Percentiles rank a stretch among this genome's conserved stretches.
Conservation (phyloP, 2,888 invertebrate genomes). For the Clivina fossor region DNA sequence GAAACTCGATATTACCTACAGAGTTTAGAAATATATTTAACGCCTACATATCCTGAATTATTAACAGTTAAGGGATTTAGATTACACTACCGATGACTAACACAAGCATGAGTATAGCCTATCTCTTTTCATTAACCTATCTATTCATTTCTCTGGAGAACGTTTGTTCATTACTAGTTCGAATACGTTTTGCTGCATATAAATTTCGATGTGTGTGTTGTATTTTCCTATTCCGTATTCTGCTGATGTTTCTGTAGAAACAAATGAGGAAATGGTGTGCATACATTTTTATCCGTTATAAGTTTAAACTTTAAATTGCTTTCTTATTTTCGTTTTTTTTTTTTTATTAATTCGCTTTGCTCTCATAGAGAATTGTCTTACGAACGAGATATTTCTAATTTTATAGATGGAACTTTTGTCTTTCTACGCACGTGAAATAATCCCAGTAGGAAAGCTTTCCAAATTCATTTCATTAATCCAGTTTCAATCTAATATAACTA, state of each 20-base stretch:
- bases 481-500: too few species aligned
- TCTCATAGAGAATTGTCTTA: too few species aligned
- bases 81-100: too few species aligned
- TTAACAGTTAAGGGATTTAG: slow-evolving; percentile 4
- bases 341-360: too few species aligned
- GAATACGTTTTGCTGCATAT: slow-evolving; percentile 7
- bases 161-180: slow-evolving; percentile 8
- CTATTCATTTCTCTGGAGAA: background rate
- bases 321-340: background rate
- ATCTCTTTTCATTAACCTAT: too few species aligned
- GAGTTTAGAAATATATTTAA: too few species aligned
- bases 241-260: slow-evolving; percentile 3
- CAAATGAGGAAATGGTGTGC: background rate
- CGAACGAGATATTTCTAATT: too few species aligned
- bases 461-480: too few species aligned
- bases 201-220: slow-evolving; percentile 7
- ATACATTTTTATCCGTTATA: slow-evolving; percentile 4
- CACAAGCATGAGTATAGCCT: background rate
- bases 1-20: too few species aligned
- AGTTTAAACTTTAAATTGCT: slow-evolving; percentile 1
- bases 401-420: too few species aligned
- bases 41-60: background rate
- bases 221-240: slow-evolving; percentile 10
- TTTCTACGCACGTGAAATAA: too few species aligned
- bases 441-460: too few species aligned